Evolutionary conservation across 1,140 invertebrate species (phyloP).

Genomic region (Diabrotica virgifera): DNA sequence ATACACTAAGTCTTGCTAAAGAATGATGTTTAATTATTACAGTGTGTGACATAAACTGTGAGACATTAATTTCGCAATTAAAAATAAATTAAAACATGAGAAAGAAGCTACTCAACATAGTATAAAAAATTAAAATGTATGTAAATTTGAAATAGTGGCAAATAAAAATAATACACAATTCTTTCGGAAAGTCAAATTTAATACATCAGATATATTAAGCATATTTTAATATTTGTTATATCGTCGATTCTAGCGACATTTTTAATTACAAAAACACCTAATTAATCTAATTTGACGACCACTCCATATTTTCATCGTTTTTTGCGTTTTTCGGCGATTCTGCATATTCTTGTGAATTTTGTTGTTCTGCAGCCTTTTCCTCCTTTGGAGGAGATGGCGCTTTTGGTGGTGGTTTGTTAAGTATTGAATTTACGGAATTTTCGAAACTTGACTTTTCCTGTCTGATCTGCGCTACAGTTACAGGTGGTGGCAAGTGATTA

Average conservation of each 20-base stretch:
- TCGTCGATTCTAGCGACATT: neutral
- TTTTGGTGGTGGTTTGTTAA: slow-evolving; percentile 85
- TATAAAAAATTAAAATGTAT: too few species aligned
- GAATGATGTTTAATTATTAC: too few species aligned
- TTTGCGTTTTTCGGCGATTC: slow-evolving; percentile 23
- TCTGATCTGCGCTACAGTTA: slow-evolving; percentile 74
- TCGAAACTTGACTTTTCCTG: slow-evolving; percentile 70
- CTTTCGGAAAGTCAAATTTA: neutral
- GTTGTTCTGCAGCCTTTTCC: slow-evolving; percentile 44
- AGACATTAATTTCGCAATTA: too few species aligned
- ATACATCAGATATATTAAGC: slow-evolving; percentile 15
- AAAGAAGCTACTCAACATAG: too few species aligned
- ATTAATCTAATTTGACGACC: slow-evolving; percentile 34
- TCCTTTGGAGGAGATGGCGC: slow-evolving; percentile 54
- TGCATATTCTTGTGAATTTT: slow-evolving; percentile 26
- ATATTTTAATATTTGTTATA: slow-evolving; percentile 16
- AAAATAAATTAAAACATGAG: too few species aligned
- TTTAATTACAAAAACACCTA: slow-evolving; percentile 18
- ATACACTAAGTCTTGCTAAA: too few species aligned
- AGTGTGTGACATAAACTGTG: too few species aligned
- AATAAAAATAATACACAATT: too few species aligned
- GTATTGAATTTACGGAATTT: slow-evolving; percentile 64
- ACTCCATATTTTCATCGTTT: slow-evolving; percentile 42
- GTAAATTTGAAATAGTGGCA: too few species aligned
- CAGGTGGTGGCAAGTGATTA: slow-evolving; percentile 64